Evolutionary conservation across 2,797 vertebrate genomes (phyloP), one percentile per base, ranked within the genome.

Genomic region (Bucorvus abyssinicus): DNA sequence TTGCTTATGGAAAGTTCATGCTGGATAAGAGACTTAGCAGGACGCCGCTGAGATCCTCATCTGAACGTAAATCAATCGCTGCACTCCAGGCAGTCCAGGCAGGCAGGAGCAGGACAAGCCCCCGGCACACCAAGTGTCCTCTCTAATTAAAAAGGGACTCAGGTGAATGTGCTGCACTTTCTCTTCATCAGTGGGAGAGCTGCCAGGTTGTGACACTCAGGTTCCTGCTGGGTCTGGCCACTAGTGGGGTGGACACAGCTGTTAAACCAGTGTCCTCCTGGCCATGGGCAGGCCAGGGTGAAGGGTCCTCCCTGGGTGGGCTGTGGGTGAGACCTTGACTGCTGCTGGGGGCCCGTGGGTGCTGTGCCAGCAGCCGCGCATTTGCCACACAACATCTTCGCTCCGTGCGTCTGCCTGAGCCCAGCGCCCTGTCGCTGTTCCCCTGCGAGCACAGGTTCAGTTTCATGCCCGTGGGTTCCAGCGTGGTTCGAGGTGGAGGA

Each of bases 1-100:
- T 95, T 95, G 96, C 96, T 97, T 97, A 97, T 96, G 97, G 96
- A 96, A 97, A 97, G 93, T 96, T 97, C 87, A 73, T 74, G 89
- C 32, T 94, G 96, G 96, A 97, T 82, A 80, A 95, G 92, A 94
- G 69, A 73, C 84, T 97, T 53, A 40, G 94, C 93, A 94, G 95
- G 90, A 94, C 3, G 55, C 85, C 1, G 18, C 84, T 34, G 93
- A 89, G 90, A 92, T 96, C 89, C 92, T 86, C 91, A 85, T 91
- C 87, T 63, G 91, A 82, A 52, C 20, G 68, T 96, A 96, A 97
- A 96, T 96, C 94, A 96, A 30, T 80, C 0, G 50, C 75, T 42
- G 85, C 2, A 6, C 76, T 34, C 23, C 56, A 19, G 68, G 68
- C 15, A 1, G 93, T 85, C 49, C 1, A 1, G 50, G 55, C 55